These are phyloP conservation scores for Haemorhous mexicanus DNA, from an alignment of 2,113 vertebrate genomes.

Conservation along the genomic window DNA sequence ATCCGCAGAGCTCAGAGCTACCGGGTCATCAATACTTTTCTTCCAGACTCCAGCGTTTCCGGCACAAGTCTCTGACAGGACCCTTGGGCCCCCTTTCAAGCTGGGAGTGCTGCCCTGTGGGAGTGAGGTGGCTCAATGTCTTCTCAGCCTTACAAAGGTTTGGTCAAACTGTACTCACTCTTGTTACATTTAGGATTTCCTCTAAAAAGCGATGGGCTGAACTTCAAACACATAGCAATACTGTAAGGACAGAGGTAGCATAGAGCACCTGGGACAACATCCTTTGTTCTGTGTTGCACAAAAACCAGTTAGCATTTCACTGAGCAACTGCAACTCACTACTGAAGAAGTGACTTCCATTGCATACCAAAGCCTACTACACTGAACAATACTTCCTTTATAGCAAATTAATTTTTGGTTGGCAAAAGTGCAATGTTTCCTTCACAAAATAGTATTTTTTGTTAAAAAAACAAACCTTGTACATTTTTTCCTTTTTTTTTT, in stretches of 20 bases:
- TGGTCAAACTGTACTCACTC: conserved; percentile 80
- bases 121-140: conserved; percentile 71
- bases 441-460: conserved; percentile 75
- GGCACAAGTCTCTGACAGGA: conserved; percentile 94
- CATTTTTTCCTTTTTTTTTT: conserved; percentile 69
- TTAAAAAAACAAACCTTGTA: conserved; percentile 62
- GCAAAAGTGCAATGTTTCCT: conserved; percentile 93
- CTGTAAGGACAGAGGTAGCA: conserved; percentile 70
- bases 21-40: conserved; percentile 85
- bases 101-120: conserved; percentile 83
- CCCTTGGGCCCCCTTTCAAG: conserved; percentile 66
- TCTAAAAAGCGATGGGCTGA: conserved; percentile 76
- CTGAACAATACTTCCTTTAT: conserved; percentile 75
- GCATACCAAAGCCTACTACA: conserved; percentile 86
- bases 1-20: conserved; percentile 88
- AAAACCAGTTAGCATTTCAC: conserved; percentile 66
- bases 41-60: conserved; percentile 88
- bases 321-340: conserved; percentile 75
- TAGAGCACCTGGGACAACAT: conserved; percentile 58
- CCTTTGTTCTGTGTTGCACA: conserved; percentile 78
- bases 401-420: conserved; percentile 78
- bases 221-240: conserved; percentile 83
- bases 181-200: conserved; percentile 80
- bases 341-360: conserved; percentile 81
- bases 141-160: conserved; percentile 86